Conservation (phyloP, 1,140 invertebrate species). For the Drosophila tani region DNA sequence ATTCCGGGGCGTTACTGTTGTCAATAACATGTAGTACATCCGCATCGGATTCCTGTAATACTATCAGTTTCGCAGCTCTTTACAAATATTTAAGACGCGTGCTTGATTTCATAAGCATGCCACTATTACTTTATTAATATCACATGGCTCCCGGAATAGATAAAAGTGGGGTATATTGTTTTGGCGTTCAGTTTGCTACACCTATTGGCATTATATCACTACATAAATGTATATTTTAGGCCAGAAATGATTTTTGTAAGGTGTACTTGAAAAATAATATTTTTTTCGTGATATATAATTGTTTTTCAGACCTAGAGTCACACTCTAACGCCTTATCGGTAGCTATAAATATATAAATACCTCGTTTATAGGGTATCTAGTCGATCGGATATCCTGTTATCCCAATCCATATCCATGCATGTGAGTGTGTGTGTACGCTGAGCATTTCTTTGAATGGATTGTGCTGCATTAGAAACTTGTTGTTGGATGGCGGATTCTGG, state of each 20-base stretch:
- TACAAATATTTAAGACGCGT: neutral
- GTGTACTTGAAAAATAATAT: too few relatives aligned
- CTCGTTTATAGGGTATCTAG: conserved; percentile 14
- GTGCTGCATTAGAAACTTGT: conserved; percentile 78
- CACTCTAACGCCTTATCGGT: too few relatives aligned
- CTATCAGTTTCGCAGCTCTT: neutral
- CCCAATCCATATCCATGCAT: conserved; percentile 6
- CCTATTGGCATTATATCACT: neutral
- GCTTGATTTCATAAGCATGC: conserved; percentile 17
- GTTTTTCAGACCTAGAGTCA: too few relatives aligned
- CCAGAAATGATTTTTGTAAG: too few relatives aligned
- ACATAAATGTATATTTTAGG: too few relatives aligned
- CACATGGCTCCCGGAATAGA: conserved; percentile 4
- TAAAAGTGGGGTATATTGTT: neutral
- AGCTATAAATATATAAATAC: neutral
- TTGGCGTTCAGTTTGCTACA: neutral
- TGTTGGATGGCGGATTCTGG: conserved; percentile 49
- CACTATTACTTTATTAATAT: conserved; percentile 26
- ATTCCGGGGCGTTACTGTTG: conserved; percentile 31
- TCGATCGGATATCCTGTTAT: conserved; percentile 13
- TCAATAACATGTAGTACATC: conserved; percentile 53
- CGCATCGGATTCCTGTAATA: conserved; percentile 11
- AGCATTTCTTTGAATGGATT: conserved; percentile 78
- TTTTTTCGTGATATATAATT: too few relatives aligned
- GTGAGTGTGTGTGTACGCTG: conserved; percentile 27